Percentiles rank a stretch among this genome's conserved stretches.
phyloP scores from a whole-genome alignment of 2,113 vertebrate genomes.

The Piliocolobus tephrosceles region DNA sequence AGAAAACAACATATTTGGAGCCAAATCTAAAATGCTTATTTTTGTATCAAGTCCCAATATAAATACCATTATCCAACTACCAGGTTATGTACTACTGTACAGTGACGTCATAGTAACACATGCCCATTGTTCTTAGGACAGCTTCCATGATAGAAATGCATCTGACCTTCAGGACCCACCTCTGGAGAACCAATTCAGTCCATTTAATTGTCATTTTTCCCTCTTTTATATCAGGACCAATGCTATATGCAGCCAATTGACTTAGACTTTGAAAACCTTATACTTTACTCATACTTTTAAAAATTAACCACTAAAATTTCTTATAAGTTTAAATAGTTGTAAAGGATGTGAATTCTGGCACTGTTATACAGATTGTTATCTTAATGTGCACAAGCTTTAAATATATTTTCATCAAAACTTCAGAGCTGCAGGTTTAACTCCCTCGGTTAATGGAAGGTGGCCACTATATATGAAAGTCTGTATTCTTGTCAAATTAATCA shows the following conservation, averaged over 20 bases:
- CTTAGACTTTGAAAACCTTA: background rate
- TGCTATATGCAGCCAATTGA: background rate
- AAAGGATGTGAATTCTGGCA: background rate
- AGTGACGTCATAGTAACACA: background rate
- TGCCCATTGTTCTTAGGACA: background rate
- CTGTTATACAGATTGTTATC: background rate
- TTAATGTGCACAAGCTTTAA: background rate
- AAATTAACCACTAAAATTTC: background rate
- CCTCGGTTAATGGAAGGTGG: background rate
- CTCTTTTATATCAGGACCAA: background rate
- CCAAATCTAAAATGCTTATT: background rate
- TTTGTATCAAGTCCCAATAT: background rate
- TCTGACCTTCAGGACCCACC: background rate
- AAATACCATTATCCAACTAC: background rate
- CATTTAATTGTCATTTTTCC: background rate
- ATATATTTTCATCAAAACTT: background rate
- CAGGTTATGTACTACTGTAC: background rate
- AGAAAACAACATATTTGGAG: background rate
- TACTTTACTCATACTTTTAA: background rate
- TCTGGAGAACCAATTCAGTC: background rate
- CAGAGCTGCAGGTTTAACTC: background rate
- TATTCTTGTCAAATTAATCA: background rate
- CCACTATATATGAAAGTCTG: background rate
- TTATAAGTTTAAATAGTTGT: background rate
- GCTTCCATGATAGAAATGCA: background rate